Conservation (phyloP, 2,888 invertebrate genomes). For the Catocala nupta region DNA sequence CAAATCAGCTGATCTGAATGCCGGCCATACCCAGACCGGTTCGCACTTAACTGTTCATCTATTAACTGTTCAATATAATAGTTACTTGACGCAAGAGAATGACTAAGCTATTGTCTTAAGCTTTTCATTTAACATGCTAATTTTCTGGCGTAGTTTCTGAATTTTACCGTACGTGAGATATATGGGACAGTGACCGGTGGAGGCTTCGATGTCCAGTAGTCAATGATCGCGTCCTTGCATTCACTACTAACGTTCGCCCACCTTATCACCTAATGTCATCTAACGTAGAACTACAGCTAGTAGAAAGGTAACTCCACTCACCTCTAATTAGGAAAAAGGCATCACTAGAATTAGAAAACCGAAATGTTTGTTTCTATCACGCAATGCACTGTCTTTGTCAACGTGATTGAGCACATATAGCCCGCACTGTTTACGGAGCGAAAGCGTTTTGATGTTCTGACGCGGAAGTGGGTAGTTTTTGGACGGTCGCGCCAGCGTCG, state of each 20-base stretch:
- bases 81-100: slow-evolving; percentile 32
- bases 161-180: neutral
- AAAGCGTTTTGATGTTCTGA: slow-evolving; percentile 69
- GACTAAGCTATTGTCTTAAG: slow-evolving; percentile 47
- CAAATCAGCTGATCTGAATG: slow-evolving; percentile 62
- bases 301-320: slow-evolving; percentile 77
- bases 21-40: slow-evolving; percentile 51
- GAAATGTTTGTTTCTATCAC: slow-evolving; percentile 53
- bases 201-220: slow-evolving; percentile 57
- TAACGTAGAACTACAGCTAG: slow-evolving; percentile 64
- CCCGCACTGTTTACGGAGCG: slow-evolving; percentile 79
- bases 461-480: slow-evolving; percentile 70
- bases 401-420: slow-evolving; percentile 66
- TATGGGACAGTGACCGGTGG: slow-evolving; percentile 38
- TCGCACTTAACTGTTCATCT: slow-evolving; percentile 53
- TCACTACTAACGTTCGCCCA: slow-evolving; percentile 71
- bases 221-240: slow-evolving; percentile 78
- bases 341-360: slow-evolving; percentile 65
- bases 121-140: slow-evolving; percentile 48
- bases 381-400: slow-evolving; percentile 56
- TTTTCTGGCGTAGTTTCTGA: slow-evolving; percentile 26
- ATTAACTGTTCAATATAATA: slow-evolving; percentile 52
- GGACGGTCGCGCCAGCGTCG: slow-evolving; percentile 57
- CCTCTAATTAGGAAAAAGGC: slow-evolving; percentile 73
- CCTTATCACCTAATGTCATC: slow-evolving; percentile 82